These are phyloP conservation scores for Gonatopus flavifemur DNA, from an alignment of 1,140 invertebrate species.

Conservation along the genomic window DNA sequence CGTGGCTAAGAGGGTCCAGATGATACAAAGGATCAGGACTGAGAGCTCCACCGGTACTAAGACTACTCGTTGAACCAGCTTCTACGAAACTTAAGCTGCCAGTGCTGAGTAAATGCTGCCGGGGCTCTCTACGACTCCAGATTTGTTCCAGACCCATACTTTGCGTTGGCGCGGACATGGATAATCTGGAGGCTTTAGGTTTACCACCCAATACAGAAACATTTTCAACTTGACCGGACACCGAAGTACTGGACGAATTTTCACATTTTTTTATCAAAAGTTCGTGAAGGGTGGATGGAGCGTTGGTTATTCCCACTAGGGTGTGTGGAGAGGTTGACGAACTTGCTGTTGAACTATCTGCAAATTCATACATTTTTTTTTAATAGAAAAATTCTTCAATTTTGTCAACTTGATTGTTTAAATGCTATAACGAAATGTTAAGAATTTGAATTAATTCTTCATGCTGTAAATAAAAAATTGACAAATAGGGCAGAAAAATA, in stretches of 20 bases:
- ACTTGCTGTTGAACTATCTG: slow-evolving; percentile 53
- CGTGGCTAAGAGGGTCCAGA: slow-evolving; percentile 77
- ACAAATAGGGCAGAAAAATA: no score
- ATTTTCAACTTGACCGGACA: slow-evolving; percentile 45
- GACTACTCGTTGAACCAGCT: slow-evolving; percentile 82
- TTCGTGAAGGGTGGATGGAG: slow-evolving; percentile 65
- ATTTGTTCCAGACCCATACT: slow-evolving; percentile 75
- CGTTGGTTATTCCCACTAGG: slow-evolving; percentile 27
- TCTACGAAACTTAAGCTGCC: slow-evolving; percentile 73
- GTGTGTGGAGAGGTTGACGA: slow-evolving; percentile 52
- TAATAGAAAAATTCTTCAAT: no score
- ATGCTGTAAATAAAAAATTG: no score
- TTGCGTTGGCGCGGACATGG: slow-evolving; percentile 82
- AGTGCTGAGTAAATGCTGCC: slow-evolving; percentile 81
- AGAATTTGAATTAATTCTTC: no score
- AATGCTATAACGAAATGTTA: no score
- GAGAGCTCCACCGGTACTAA: slow-evolving; percentile 78
- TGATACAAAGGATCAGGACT: slow-evolving; percentile 71
- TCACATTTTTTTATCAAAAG: slow-evolving; percentile 65
- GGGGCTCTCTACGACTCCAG: slow-evolving; percentile 80
- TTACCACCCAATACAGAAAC: slow-evolving; percentile 48
- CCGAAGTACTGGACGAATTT: slow-evolving; percentile 53
- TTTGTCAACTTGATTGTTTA: no score
- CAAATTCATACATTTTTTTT: no score
- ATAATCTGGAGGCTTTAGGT: slow-evolving; percentile 66